Evolutionary conservation across 2,797 vertebrate genomes (phyloP).

Genomic region (Fringilla coelebs): DNA sequence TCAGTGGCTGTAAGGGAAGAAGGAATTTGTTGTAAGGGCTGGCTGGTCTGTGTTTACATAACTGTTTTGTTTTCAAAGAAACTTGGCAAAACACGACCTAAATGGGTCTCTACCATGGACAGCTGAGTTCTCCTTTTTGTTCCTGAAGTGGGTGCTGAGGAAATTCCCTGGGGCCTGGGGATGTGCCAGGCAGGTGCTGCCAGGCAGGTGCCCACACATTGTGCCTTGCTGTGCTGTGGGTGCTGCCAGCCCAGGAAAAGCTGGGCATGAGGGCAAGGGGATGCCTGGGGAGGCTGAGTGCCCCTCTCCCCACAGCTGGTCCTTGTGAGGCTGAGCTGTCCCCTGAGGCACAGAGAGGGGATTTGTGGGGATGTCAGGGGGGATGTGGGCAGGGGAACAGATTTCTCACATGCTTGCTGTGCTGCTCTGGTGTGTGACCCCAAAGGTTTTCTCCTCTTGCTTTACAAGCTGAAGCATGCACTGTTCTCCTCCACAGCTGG

Average conservation of each 20-base stretch:
- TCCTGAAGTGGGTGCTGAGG: background rate
- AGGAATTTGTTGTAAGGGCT: background rate
- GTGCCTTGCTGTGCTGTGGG: fast-evolving
- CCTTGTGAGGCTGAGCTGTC: fast-evolving
- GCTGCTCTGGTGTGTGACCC: background rate
- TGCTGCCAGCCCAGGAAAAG: background rate
- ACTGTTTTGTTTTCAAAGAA: background rate
- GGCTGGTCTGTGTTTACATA: background rate
- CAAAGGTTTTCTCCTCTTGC: background rate
- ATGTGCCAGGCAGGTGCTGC: background rate
- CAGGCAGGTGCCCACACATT: background rate
- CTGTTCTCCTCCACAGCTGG: background rate
- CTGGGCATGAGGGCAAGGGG: no score
- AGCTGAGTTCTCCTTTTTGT: background rate
- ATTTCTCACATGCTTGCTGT: background rate
- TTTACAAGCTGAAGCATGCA: background rate
- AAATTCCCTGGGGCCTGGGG: no score
- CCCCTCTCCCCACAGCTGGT: background rate
- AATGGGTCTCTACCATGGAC: background rate
- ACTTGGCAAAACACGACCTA: background rate
- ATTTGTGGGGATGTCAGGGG: fast-evolving
- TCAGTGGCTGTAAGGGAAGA: background rate
- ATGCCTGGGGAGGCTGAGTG: fast-evolving
- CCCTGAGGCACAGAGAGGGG: background rate
- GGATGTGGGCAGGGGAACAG: background rate